These are phyloP conservation scores for Asobara japonica DNA, from an alignment of 1,140 invertebrate species.

Conservation along the genomic window DNA sequence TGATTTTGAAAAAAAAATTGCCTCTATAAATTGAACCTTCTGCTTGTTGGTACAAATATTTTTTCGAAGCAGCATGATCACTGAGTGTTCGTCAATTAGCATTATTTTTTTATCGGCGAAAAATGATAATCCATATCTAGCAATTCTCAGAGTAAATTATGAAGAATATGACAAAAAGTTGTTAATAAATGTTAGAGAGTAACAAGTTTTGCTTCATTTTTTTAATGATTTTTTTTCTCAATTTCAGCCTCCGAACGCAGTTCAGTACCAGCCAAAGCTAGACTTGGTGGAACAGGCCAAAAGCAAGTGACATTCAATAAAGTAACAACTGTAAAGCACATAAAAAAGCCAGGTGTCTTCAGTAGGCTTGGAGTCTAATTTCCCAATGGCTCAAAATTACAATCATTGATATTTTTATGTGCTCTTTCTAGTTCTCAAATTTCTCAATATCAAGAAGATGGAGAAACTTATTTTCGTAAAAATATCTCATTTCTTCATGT, in stretches of 20 bases:
- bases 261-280: constrained; percentile 59
- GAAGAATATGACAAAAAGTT: too few species aligned
- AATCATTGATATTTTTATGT: constrained; percentile 32
- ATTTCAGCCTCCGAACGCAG: constrained; percentile 58
- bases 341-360: constrained; percentile 59
- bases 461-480: not conserved
- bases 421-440: constrained; percentile 36
- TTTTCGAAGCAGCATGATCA: too few species aligned
- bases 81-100: too few species aligned
- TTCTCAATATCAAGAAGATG: not conserved
- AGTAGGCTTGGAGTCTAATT: constrained; percentile 62
- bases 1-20: too few species aligned
- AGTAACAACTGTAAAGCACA: constrained; percentile 50
- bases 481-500: not conserved
- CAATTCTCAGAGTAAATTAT: too few species aligned
- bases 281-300: constrained; percentile 46
- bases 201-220: too few species aligned
- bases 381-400: constrained; percentile 21
- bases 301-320: constrained; percentile 65
- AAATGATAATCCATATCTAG: too few species aligned
- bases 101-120: too few species aligned
- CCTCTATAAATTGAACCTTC: too few species aligned
- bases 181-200: too few species aligned
- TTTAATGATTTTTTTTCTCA: constrained; percentile 31
- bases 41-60: too few species aligned